These are phyloP conservation scores for Tinamus major DNA, from an alignment of 2,797 vertebrate genomes.

Conservation along the genomic window DNA sequence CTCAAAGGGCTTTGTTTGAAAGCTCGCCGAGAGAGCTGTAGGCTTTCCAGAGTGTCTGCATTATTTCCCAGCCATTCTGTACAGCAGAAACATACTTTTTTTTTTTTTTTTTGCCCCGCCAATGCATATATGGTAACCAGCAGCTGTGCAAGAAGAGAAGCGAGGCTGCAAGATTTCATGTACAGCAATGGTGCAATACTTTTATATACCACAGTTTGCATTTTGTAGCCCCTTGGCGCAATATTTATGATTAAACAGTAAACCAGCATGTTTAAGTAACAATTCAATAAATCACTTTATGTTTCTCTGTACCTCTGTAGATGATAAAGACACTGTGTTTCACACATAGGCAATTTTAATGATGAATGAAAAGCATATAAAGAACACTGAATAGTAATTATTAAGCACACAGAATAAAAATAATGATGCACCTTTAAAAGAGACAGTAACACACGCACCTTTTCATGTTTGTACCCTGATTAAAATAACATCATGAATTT, in stretches of 20 bases:
- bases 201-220: slow-evolving; percentile 28
- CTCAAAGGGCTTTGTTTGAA: slow-evolving; percentile 36
- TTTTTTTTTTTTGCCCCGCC: background rate
- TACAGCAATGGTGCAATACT: slow-evolving; percentile 34
- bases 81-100: slow-evolving; percentile 29
- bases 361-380: slow-evolving; percentile 65
- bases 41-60: background rate
- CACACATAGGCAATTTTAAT: slow-evolving; percentile 23
- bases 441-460: slow-evolving; percentile 76
- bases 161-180: slow-evolving; percentile 14
- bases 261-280: slow-evolving; percentile 2
- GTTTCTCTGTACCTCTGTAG: slow-evolving; percentile 41
- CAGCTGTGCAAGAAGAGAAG: slow-evolving; percentile 33
- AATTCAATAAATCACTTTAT: background rate
- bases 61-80: slow-evolving; percentile 42
- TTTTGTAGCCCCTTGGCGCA: slow-evolving; percentile 26
- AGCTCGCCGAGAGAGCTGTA: slow-evolving; percentile 29
- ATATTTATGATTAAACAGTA: slow-evolving; percentile 5
- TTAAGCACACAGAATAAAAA: slow-evolving; percentile 69
- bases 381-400: slow-evolving; percentile 63
- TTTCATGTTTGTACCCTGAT: slow-evolving; percentile 78
- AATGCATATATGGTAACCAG: background rate
- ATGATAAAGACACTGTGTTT: slow-evolving; percentile 34
- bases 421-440: slow-evolving; percentile 75
- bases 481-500: slow-evolving; percentile 73